phyloP scores from a whole-genome alignment of 2,113 vertebrate genomes.

The Ceyx cyanopectus region DNA sequence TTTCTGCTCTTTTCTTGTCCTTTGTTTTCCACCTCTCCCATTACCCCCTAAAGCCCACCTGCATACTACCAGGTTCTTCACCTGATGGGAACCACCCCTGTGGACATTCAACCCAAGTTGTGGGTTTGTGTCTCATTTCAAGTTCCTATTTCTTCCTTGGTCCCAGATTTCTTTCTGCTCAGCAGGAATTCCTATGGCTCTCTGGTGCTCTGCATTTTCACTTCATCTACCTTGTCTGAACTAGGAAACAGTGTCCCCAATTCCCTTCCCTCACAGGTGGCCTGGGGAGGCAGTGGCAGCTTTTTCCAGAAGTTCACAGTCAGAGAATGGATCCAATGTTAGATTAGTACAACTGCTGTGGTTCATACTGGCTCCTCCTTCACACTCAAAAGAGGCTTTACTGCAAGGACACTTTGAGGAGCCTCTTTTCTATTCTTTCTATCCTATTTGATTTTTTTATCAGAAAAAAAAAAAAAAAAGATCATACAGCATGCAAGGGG shows the following conservation, averaged over 20 bases:
- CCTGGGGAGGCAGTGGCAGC: background rate
- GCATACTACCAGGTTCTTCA: background rate
- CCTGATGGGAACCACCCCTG: background rate
- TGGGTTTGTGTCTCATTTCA: background rate
- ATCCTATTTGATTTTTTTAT: background rate
- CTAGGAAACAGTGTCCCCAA: background rate
- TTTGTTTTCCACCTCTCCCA: background rate
- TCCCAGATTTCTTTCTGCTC: background rate
- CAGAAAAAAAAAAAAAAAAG: too few species aligned
- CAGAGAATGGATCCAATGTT: background rate
- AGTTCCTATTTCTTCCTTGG: background rate
- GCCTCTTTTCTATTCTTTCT: background rate
- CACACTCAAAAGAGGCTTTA: background rate
- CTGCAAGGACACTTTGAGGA: background rate
- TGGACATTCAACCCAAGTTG: background rate
- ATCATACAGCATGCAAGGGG: background rate
- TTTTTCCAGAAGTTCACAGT: background rate
- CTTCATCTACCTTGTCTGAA: background rate
- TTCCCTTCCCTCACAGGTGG: background rate
- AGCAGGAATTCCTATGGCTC: background rate
- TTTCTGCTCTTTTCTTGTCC: background rate
- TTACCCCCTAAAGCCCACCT: background rate
- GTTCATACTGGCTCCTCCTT: background rate
- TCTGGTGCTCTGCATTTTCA: background rate
- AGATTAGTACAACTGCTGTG: background rate